Evolutionary conservation across 2,888 invertebrate species (phyloP), one percentile per base, ranked within the genome.

Genomic region (Rhingia campestris): DNA sequence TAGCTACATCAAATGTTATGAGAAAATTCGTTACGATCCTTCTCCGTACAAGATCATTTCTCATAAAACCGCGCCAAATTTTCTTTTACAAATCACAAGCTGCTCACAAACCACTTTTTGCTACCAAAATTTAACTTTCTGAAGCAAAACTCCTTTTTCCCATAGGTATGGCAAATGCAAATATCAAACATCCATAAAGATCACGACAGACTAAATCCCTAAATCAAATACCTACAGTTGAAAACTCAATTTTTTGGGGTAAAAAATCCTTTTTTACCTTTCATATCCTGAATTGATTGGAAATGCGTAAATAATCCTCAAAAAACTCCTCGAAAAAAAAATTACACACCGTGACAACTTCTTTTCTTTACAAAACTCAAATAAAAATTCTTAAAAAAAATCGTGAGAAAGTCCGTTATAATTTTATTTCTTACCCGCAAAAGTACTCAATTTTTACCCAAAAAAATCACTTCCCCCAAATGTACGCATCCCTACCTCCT

Each of bases 361-460:
- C 45, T 43, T 43, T 67, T 49, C 12, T 35, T 32, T 12, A 6
- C 45, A 0, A 51, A 67, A 64, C 32, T 69, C 63, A 14, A 45
- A 10, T 41, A 67, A 79, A 79, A 63, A 45, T 73, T 49, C 14
- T 73, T 6, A 54, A 45, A 67, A 22, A 22, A 74, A 79, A 79
- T 74, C 82, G 82, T 82, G 82, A 82, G 82, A 82, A 82, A 82
- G 79, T 82, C 82, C 82, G 82, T 82, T 82, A 82, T 79, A 53
- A 69, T 51, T 67, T 49, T 69, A 14, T 53, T 43, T 45, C 10
- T 30, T 30, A 22, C 47, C 39, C 49, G 47, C 39, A 49, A 75
- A 69, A 58, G 59, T 35, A 67, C 67, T 58, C 51, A 35, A 45
- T 59, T 75, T 61, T 59, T 14, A 7, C 5, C 9, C 10, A 66